phyloP scores from a whole-genome alignment of 2,797 vertebrate species.

The Echiichthys vipera region DNA sequence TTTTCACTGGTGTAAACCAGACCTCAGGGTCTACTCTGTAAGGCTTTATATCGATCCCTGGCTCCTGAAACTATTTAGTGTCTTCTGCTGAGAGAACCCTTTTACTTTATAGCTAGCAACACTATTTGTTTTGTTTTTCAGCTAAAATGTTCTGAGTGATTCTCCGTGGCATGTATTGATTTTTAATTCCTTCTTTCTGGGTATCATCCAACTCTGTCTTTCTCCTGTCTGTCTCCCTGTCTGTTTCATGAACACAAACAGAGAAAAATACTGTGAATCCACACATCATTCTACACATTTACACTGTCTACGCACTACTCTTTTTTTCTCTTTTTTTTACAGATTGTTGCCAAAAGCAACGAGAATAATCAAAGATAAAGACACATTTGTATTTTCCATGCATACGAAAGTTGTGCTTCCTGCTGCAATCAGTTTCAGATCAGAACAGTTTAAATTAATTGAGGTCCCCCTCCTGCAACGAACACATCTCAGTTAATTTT shows the following conservation, averaged over 20 bases:
- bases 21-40: conserved; percentile 23
- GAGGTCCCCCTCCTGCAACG: background rate
- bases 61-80: conserved; percentile 55
- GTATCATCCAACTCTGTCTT: conserved; percentile 38
- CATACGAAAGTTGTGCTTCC: background rate
- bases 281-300: background rate
- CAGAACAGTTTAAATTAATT: conserved; percentile 1
- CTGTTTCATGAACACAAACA: background rate
- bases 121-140: conserved; percentile 59
- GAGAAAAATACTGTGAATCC: background rate
- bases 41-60: conserved; percentile 58
- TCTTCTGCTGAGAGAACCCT: conserved; percentile 49
- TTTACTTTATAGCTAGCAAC: conserved; percentile 54
- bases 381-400: background rate
- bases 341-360: background rate
- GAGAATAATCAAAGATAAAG: background rate
- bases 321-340: too few relatives aligned
- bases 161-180: conserved; percentile 65
- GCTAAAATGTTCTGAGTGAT: conserved; percentile 66
- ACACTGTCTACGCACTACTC: background rate
- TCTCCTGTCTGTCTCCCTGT: conserved; percentile 19
- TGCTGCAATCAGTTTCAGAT: conserved; percentile 15
- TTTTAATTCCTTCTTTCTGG: conserved; percentile 53
- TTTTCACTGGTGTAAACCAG: conserved; percentile 33
- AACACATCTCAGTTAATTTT: background rate